Base-by-base conservation (phyloP, 2,797 vertebrate species). In the Simalia tracyae region DNA sequence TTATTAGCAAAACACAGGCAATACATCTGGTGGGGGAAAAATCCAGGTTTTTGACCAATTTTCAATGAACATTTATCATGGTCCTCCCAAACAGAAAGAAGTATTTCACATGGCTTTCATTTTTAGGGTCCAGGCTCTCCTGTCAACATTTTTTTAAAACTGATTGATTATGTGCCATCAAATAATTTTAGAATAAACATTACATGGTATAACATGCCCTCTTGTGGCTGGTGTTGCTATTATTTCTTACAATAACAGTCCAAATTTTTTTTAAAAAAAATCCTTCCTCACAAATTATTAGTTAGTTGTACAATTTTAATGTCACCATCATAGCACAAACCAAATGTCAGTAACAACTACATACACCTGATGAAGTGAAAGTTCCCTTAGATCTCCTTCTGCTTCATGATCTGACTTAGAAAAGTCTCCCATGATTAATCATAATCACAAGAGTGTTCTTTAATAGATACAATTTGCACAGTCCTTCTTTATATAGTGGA, bases 161-260 rank as follows among this genome's bases (percentile, higher is more conserved):
- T 36, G 42, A 81, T 22, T 76, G 8, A 76, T 24, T 59, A n/a
- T 31, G 17, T 28, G 6, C 26, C 2, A 68, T 14, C 4, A 5
- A 61, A 54, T 81, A 24, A 7, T 28, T 60, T 56, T 50, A 63
- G 36, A 22, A 28, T 76, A 36, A 84, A 22, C 11, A 92, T 92
- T 90, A 26, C 5, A 72, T 63, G 31, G 72, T 86, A 26, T 59
- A 92, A 81, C 19, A 76, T 66, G 60, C 93, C 91, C 76, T 50
- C 86, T 91, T 24, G 76, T 89, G 91, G 93, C 31, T 59, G 5
- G 17, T 87, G 22, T 87, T 84, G 50, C 66, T 90, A 46, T 84
- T 64, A 64, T 87, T 90, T 92, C 22, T 86, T 50, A 50, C 28
- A 76, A 6, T 15, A 42, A 42, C 31, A 76, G 68, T 22, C 66